phyloP scores from a whole-genome alignment of 2,113 vertebrate species.

The Triplophysa siluroides region DNA sequence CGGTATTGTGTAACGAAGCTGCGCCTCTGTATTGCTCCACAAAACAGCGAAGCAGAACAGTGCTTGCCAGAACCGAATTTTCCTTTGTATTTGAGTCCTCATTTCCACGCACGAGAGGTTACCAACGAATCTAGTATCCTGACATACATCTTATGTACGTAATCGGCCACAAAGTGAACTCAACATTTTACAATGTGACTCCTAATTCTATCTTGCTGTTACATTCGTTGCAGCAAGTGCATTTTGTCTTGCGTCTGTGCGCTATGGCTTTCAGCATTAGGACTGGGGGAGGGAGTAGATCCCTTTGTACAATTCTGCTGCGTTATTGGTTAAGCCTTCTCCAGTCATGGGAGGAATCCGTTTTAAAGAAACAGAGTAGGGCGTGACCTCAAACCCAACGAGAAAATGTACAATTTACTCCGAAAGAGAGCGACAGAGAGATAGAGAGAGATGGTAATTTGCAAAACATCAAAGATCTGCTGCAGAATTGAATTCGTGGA shows the following conservation, averaged over 20 bases:
- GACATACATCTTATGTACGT: slow-evolving; percentile 12
- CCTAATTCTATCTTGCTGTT: neutral
- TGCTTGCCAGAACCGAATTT: slow-evolving; percentile 63
- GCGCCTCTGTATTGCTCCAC: slow-evolving; percentile 61
- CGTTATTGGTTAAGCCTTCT: slow-evolving; percentile 67
- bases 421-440: no score
- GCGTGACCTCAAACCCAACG: neutral
- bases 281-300: slow-evolving; percentile 69
- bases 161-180: neutral
- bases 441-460: no score
- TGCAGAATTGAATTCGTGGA: no score
- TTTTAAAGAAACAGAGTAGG: slow-evolving; percentile 46
- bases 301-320: slow-evolving; percentile 59
- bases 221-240: slow-evolving; percentile 2
- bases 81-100: slow-evolving; percentile 44
- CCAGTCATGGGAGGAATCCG: slow-evolving; percentile 35
- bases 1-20: slow-evolving; percentile 72
- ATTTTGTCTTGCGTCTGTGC: slow-evolving; percentile 56
- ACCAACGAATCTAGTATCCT: slow-evolving; percentile 40
- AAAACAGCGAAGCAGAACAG: slow-evolving; percentile 52
- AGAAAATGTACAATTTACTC: neutral
- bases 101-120: slow-evolving; percentile 45
- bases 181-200: neutral
- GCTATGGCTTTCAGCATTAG: slow-evolving; percentile 60
- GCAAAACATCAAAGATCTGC: no score